Evolutionary conservation across 2,113 vertebrate genomes (phyloP).

Genomic region (Onychorhynchus coronatus): DNA sequence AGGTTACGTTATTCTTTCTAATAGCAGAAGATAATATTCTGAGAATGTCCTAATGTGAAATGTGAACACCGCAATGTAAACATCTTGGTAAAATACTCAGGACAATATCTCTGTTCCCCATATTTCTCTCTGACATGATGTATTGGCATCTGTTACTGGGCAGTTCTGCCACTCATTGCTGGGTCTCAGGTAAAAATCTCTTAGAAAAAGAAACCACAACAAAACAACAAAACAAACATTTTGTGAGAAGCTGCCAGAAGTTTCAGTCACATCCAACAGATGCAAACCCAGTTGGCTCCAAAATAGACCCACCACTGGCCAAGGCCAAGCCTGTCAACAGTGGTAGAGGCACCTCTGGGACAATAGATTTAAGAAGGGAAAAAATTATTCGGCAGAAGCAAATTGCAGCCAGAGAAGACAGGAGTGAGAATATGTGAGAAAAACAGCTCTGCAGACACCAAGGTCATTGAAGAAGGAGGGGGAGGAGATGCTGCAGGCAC

Average conservation of each 20-base stretch:
- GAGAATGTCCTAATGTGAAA: neutral
- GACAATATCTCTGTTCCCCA: neutral
- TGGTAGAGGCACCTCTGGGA: neutral
- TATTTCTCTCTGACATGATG: neutral
- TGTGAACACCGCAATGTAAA: neutral
- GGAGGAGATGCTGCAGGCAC: rapidly evolving
- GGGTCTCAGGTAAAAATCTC: neutral
- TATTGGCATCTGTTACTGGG: neutral
- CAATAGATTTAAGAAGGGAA: neutral
- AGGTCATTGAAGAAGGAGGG: no score
- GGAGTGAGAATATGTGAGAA: neutral
- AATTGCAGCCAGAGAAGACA: neutral
- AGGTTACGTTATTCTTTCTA: neutral
- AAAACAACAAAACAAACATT: neutral
- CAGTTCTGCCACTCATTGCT: neutral
- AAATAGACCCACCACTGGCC: neutral
- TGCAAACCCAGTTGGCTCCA: neutral
- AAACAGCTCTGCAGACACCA: neutral
- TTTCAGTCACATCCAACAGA: neutral
- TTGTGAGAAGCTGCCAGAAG: neutral
- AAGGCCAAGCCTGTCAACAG: neutral
- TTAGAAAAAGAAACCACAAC: neutral
- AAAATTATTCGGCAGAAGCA: neutral
- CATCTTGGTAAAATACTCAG: neutral
- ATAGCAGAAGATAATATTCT: neutral